Evolutionary conservation across 2,888 invertebrate genomes (phyloP).

Genomic region (Apodemia duryi): DNA sequence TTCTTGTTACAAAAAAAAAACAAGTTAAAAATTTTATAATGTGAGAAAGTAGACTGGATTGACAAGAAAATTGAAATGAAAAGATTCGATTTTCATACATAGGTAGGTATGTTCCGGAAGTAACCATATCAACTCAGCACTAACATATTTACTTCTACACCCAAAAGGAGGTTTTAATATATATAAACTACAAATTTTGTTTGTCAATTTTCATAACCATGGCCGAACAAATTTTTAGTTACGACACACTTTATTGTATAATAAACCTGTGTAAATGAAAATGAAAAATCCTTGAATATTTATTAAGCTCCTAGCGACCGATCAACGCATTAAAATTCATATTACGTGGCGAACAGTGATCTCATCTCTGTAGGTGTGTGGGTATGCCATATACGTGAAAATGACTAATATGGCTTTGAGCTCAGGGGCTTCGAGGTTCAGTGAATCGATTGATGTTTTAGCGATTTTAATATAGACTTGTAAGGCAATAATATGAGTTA

Average conservation of each 20-base stretch:
- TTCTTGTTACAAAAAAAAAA: no score
- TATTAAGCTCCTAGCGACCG: conserved; percentile 43
- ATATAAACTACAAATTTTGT: neutral
- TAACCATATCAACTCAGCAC: no score
- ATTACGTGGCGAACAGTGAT: conserved; percentile 50
- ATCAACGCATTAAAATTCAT: conserved; percentile 62
- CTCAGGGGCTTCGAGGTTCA: conserved; percentile 14
- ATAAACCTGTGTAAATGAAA: conserved; percentile 18
- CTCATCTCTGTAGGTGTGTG: conserved; percentile 51
- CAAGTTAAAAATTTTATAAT: no score
- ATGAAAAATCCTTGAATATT: conserved; percentile 41
- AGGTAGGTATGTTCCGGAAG: no score
- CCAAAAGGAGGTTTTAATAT: no score
- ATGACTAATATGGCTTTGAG: conserved; percentile 55
- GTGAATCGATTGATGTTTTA: conserved; percentile 12
- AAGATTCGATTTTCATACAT: no score
- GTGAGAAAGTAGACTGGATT: no score
- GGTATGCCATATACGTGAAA: conserved; percentile 63
- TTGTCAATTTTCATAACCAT: neutral
- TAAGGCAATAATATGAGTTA: conserved; percentile 1
- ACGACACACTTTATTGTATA: conserved; percentile 3
- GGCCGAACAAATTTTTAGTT: neutral
- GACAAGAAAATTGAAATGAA: no score
- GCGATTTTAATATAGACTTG: conserved; percentile 7
- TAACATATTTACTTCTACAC: no score